phyloP scores from a whole-genome alignment of 2,888 invertebrate genomes.

The Meghimatium bilineatum region DNA sequence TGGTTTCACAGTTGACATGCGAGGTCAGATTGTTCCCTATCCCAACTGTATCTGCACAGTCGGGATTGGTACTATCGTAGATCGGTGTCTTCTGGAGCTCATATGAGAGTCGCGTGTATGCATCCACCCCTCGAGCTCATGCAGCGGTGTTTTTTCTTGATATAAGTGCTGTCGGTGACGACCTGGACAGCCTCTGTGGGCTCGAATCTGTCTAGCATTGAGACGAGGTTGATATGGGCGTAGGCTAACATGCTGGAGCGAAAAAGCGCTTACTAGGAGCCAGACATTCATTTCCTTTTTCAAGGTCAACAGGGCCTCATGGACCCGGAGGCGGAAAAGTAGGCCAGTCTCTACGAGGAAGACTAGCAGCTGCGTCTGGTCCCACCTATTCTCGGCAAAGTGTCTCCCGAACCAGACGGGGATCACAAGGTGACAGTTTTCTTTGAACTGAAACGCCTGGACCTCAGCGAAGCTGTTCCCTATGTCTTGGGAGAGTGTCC shows the following conservation, averaged over 20 bases:
- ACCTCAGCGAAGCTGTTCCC: background rate
- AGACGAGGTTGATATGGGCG: constrained; percentile 6
- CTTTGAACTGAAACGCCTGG: background rate
- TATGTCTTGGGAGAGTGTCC: background rate
- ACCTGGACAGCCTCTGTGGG: constrained; percentile 5
- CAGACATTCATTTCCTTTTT: background rate
- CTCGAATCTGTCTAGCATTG: constrained; percentile 1
- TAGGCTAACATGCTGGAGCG: background rate
- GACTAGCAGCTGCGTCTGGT: background rate
- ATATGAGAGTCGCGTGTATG: too few relatives aligned
- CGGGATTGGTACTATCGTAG: background rate
- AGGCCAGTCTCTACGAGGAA: background rate
- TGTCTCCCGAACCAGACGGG: background rate
- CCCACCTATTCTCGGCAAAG: background rate
- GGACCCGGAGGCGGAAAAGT: background rate
- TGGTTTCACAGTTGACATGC: background rate
- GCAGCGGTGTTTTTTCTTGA: background rate
- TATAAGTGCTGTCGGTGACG: background rate
- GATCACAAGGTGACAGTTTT: background rate
- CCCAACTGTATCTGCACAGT: background rate
- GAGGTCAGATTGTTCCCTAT: background rate
- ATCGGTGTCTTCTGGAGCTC: too few relatives aligned
- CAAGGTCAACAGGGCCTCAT: background rate
- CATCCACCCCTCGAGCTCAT: constrained; percentile 16
- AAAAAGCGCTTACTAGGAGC: background rate